Conservation (phyloP, 2,113 vertebrate genomes). For the Podiceps cristatus region DNA sequence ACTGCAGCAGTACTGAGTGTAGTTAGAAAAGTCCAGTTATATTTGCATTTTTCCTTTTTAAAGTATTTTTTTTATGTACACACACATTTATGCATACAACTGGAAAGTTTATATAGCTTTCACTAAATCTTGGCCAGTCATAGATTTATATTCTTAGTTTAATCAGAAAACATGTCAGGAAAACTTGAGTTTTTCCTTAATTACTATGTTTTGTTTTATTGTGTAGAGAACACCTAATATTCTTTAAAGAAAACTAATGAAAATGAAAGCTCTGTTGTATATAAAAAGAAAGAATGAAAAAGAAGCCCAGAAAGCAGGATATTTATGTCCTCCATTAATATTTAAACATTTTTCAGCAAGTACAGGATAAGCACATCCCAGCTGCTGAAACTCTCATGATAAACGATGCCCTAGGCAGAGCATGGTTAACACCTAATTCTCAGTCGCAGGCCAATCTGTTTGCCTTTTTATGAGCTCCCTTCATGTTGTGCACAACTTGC, state of each 20-base stretch:
- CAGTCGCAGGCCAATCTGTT: background rate
- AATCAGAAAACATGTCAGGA: background rate
- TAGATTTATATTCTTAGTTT: background rate
- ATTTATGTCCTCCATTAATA: slow-evolving; percentile 60
- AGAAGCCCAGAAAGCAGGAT: slow-evolving; percentile 20
- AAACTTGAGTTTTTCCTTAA: background rate
- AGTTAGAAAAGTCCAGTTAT: background rate
- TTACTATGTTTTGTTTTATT: background rate
- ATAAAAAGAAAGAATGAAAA: background rate
- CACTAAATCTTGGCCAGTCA: background rate
- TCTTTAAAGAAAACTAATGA: background rate
- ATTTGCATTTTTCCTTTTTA: background rate
- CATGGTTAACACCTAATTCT: slow-evolving; percentile 44
- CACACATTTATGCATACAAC: background rate
- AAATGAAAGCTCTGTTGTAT: background rate
- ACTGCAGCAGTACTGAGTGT: background rate
- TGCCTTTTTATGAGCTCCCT: slow-evolving; percentile 8
- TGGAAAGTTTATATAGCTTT: background rate
- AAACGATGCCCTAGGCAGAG: slow-evolving; percentile 46
- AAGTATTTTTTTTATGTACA: background rate
- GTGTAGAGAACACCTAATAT: background rate
- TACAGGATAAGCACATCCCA: slow-evolving; percentile 36
- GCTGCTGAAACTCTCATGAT: slow-evolving; percentile 33
- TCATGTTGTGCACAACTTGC: background rate
- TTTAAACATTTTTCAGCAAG: slow-evolving; percentile 51